These are phyloP conservation scores for Amphipyra tragopoginis DNA, from an alignment of 2,888 invertebrate species.

Conservation along the genomic window DNA sequence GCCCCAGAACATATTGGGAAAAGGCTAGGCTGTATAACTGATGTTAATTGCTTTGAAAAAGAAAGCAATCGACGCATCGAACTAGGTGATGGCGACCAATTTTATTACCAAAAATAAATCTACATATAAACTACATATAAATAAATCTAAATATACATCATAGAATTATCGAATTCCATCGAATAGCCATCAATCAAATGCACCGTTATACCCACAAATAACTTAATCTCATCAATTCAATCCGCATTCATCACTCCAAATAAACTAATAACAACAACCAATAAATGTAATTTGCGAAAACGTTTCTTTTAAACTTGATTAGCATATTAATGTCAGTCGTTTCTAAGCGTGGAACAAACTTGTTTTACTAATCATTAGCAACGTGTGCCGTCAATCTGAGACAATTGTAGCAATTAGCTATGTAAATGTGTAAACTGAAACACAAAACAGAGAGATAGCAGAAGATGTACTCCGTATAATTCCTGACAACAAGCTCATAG, in stretches of 20 bases:
- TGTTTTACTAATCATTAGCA: constrained; percentile 43
- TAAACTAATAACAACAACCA: constrained; percentile 27
- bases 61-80: too few species aligned
- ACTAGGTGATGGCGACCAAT: too few species aligned
- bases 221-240: constrained; percentile 19
- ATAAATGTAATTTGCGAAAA: constrained; percentile 31
- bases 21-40: too few species aligned
- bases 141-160: too few species aligned
- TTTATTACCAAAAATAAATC: too few species aligned
- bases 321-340: constrained; percentile 33
- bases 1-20: too few species aligned
- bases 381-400: constrained; percentile 41
- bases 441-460: background rate
- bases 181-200: background rate
- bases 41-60: too few species aligned
- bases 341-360: constrained; percentile 32
- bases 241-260: constrained; percentile 8
- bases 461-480: background rate
- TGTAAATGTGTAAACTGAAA: constrained; percentile 44
- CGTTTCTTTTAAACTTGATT: constrained; percentile 39
- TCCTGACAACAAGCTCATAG: too few species aligned
- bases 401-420: constrained; percentile 55
- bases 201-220: constrained; percentile 10
- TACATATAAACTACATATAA: too few species aligned
- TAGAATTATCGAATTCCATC: too few species aligned